A percentile compares a stretch with the other conserved stretches of the same genome.
These are phyloP conservation scores for Piscicola geometra DNA, from an alignment of 2,888 invertebrate species.

Conservation along the genomic window DNA sequence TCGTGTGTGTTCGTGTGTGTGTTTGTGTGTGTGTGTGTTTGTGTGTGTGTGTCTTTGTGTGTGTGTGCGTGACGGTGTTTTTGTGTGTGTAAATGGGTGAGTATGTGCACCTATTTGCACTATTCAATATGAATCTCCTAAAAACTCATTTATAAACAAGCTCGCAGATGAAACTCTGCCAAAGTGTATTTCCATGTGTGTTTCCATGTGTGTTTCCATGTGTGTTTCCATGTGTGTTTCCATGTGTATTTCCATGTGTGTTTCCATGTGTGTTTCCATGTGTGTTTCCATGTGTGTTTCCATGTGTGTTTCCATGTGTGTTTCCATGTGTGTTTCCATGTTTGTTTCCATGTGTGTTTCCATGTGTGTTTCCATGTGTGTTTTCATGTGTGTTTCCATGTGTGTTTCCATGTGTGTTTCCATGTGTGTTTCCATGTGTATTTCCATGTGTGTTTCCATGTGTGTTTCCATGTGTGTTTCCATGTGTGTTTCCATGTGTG, in stretches of 20 bases:
- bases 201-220: background rate
- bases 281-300: background rate
- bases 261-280: background rate
- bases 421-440: background rate
- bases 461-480: constrained; percentile 7
- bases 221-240: background rate
- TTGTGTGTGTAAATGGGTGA: background rate
- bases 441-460: constrained; percentile 5
- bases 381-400: background rate
- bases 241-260: constrained; percentile 10
- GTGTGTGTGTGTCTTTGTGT: constrained; percentile 2
- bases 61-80: background rate
- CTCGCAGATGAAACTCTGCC: too few species aligned
- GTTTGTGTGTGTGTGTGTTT: constrained; percentile 8
- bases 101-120: too few species aligned
- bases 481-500: constrained; percentile 3
- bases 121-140: too few species aligned
- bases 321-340: background rate
- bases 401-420: background rate
- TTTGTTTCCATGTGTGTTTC: background rate
- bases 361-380: background rate
- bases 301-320: background rate
- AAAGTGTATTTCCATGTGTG: background rate
- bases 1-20: constrained; percentile 8
- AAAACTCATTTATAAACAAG: too few species aligned